phyloP scores from a whole-genome alignment of 2,888 invertebrate species.

The Phanerotoma sp. region DNA sequence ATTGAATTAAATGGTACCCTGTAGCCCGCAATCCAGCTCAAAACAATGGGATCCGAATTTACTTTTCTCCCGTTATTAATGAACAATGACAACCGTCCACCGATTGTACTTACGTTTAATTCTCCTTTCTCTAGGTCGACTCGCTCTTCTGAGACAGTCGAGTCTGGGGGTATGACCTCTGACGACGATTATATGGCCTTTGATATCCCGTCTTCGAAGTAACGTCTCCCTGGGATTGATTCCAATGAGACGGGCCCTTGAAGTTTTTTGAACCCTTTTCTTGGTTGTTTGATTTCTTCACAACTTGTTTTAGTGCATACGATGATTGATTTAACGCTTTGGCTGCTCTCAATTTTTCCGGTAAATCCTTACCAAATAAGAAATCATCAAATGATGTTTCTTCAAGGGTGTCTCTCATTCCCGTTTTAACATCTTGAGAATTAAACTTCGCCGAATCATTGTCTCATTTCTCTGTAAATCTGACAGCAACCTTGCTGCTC shows the following conservation, averaged over 20 bases:
- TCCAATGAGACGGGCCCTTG: slow-evolving; percentile 16
- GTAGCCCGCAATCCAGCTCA: slow-evolving; percentile 13
- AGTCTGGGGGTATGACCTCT: not conserved
- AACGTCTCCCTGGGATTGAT: slow-evolving; percentile 1
- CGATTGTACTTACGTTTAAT: slow-evolving; percentile 21
- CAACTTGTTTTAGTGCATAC: slow-evolving; percentile 8
- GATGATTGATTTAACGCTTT: slow-evolving; percentile 23
- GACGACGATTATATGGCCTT: not conserved
- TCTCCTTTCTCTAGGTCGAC: slow-evolving; percentile 10
- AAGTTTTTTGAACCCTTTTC: slow-evolving; percentile 1
- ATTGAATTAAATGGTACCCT: slow-evolving; percentile 15
- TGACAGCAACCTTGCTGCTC: no score
- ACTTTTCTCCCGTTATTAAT: slow-evolving; percentile 7
- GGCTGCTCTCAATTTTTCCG: slow-evolving; percentile 15
- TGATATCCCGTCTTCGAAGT: not conserved
- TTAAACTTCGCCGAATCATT: no score
- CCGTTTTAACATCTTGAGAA: no score
- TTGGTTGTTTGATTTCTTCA: slow-evolving; percentile 21
- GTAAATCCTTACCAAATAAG: slow-evolving; percentile 8
- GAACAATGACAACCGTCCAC: slow-evolving; percentile 18
- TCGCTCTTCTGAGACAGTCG: slow-evolving; percentile 2
- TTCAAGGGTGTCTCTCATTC: no score
- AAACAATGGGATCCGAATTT: slow-evolving; percentile 7
- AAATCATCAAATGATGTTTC: no score
- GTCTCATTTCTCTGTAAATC: no score